A percentile compares a stretch with the other conserved stretches of the same genome.
phyloP scores from a whole-genome alignment of 1,140 invertebrate species.

The Tyrophagus putrescentiae region DNA sequence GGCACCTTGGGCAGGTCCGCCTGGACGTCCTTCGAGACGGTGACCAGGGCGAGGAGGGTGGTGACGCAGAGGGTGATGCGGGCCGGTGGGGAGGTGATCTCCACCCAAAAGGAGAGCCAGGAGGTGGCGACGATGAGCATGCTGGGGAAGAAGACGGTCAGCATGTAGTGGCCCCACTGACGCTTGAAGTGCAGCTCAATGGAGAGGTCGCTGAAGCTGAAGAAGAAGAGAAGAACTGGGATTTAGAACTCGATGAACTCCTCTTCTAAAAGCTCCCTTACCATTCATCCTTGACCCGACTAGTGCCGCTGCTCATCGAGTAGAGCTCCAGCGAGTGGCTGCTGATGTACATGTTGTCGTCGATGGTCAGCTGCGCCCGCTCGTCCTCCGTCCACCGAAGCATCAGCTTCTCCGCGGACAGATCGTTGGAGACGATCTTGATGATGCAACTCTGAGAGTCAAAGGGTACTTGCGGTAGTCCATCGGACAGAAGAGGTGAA shows the following conservation, averaged over 20 bases:
- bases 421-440: constrained; percentile 40
- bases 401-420: constrained; percentile 45
- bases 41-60: constrained; percentile 41
- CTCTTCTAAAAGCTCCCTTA: too few relatives aligned
- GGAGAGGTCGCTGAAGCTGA: constrained; percentile 45
- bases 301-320: background rate
- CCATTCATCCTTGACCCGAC: background rate
- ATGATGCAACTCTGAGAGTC: constrained; percentile 44
- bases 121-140: constrained; percentile 51
- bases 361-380: constrained; percentile 52
- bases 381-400: constrained; percentile 56
- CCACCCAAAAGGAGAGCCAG: constrained; percentile 52
- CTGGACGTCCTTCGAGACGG: constrained; percentile 23
- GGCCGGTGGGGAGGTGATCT: constrained; percentile 48
- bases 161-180: constrained; percentile 40
- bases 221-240: too few relatives aligned
- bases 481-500: constrained; percentile 46
- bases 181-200: constrained; percentile 41
- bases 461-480: constrained; percentile 43
- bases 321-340: constrained; percentile 21
- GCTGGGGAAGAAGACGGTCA: constrained; percentile 42
- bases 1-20: constrained; percentile 33
- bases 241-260: too few relatives aligned
- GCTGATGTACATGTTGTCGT: constrained; percentile 35
- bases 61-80: constrained; percentile 47